phyloP scores from a whole-genome alignment of 2,113 vertebrate genomes.

The Anguilla japonica region DNA sequence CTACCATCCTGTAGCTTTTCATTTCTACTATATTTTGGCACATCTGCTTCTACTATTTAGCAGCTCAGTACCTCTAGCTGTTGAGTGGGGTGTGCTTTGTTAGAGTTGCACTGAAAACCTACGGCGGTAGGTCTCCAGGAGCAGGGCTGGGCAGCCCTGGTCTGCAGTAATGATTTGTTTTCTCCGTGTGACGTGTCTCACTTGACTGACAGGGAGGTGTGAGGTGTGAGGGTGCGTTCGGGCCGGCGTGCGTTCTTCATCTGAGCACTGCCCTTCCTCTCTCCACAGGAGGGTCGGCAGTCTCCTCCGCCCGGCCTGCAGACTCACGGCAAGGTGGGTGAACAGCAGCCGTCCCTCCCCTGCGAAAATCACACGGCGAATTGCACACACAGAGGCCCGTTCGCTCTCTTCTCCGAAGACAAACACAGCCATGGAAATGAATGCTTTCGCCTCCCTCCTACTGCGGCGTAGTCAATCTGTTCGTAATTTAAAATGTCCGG shows the following conservation, averaged over 20 bases:
- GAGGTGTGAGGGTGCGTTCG: background rate
- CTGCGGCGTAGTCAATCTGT: background rate
- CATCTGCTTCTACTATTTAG: too few relatives aligned
- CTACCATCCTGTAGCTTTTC: too few relatives aligned
- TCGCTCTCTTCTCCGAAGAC: background rate
- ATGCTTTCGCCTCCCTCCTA: background rate
- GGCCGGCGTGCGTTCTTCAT: background rate
- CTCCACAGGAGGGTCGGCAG: background rate
- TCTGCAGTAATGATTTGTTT: background rate
- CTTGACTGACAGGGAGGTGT: background rate
- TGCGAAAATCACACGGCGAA: background rate
- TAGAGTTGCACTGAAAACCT: too few relatives aligned
- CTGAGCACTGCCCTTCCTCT: background rate
- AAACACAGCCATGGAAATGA: background rate
- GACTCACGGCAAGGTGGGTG: constrained; percentile 3
- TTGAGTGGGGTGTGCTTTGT: too few relatives aligned
- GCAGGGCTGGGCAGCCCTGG: too few relatives aligned
- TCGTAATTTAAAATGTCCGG: background rate
- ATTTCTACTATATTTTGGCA: too few relatives aligned
- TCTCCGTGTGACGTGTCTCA: background rate
- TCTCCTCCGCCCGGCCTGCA: background rate
- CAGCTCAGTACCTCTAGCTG: too few relatives aligned
- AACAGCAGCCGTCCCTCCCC: background rate
- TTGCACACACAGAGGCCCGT: background rate
- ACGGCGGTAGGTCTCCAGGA: too few relatives aligned